A percentile compares a stretch with the other conserved stretches of the same genome.
Evolutionary conservation across 2,113 vertebrate genomes (phyloP).

Genomic region (Meriones unguiculatus): DNA sequence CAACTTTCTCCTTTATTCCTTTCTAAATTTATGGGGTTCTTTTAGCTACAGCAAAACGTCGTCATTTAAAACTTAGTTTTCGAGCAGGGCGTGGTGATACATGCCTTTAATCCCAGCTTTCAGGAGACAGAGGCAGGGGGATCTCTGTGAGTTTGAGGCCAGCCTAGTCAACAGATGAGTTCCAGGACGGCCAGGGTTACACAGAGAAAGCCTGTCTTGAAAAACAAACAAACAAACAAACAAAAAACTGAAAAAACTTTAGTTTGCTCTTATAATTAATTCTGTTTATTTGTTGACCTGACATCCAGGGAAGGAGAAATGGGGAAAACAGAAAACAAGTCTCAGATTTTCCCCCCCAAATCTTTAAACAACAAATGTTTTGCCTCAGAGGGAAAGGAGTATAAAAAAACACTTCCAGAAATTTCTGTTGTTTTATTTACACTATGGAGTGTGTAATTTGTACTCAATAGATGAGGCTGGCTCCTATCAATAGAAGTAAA

Average conservation of each 20-base stretch:
- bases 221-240: no score
- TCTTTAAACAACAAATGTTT: neutral
- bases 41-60: slow-evolving; percentile 32
- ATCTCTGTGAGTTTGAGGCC: no score
- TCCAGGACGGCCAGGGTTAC: no score
- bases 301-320: neutral
- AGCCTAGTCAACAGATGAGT: no score
- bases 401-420: neutral
- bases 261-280: neutral
- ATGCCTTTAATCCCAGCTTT: no score
- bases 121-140: no score
- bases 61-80: slow-evolving; percentile 51
- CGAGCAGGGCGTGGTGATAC: no score
- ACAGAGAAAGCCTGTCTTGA: no score
- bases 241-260: no score
- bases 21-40: slow-evolving; percentile 12
- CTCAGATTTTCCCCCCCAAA: slow-evolving; percentile 5
- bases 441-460: neutral
- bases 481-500: neutral
- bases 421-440: neutral
- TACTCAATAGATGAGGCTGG: neutral
- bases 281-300: slow-evolving; percentile 50
- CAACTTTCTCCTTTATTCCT: neutral
- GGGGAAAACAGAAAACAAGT: slow-evolving; percentile 3
- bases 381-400: neutral